Evolutionary conservation across 2,888 invertebrate species (phyloP).

Genomic region (Meliscaeva auricollis): DNA sequence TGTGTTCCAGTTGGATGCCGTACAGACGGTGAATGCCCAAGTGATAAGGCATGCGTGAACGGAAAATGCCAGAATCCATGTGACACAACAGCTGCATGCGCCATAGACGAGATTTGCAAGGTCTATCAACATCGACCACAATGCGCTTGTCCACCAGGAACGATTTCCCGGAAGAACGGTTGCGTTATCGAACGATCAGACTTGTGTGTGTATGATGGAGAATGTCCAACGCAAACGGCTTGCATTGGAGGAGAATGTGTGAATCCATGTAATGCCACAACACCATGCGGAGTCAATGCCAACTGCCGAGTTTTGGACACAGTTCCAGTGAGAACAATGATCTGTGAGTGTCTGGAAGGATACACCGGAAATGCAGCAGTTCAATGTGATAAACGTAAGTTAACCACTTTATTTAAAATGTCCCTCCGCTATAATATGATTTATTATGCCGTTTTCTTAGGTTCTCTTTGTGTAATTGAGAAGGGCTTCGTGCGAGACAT

Average conservation of each 20-base stretch:
- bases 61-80: slow-evolving; percentile 92
- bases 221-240: slow-evolving; percentile 93
- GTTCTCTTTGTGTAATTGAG: slow-evolving; percentile 87
- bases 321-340: slow-evolving; percentile 93
- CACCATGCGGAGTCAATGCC: slow-evolving; percentile 93
- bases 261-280: slow-evolving; percentile 91
- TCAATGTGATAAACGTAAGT: slow-evolving; percentile 92
- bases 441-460: slow-evolving; percentile 83
- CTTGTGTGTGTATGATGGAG: slow-evolving; percentile 90
- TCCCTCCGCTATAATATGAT: too few relatives aligned
- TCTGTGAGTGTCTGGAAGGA: slow-evolving; percentile 94
- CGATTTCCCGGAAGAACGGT: slow-evolving; percentile 86
- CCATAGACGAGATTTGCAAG: slow-evolving; percentile 90
- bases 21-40: slow-evolving; percentile 91
- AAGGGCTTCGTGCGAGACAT: slow-evolving; percentile 88
- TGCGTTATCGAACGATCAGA: slow-evolving; percentile 87
- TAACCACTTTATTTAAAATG: too few relatives aligned
- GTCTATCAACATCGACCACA: slow-evolving; percentile 91
- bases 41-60: slow-evolving; percentile 92
- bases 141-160: slow-evolving; percentile 93
- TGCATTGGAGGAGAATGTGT: slow-evolving; percentile 93
- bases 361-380: slow-evolving; percentile 94
- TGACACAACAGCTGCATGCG: slow-evolving; percentile 88
- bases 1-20: slow-evolving; percentile 93
- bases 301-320: slow-evolving; percentile 92